Evolutionary conservation across 92 coral and sea anemone genomes (phyloP), one percentile per base, ranked within the genome.

Genomic region (Epizoanthus scotinus): DNA sequence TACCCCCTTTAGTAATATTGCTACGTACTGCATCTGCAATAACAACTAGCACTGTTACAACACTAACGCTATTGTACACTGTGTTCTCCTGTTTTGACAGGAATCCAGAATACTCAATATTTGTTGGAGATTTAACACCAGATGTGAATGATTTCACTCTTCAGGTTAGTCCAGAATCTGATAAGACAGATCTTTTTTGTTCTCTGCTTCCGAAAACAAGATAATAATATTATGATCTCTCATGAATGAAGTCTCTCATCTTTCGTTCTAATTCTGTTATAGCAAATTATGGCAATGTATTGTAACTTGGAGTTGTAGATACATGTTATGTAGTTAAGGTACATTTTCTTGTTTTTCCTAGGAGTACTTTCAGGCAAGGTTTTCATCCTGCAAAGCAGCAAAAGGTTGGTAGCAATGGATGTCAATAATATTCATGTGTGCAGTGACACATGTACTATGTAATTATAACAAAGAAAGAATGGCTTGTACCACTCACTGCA

Each of bases 41-140:
- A n/a, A n/a, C n/a, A n/a, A n/a, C n/a, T n/a, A n/a, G n/a, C n/a
- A 4, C 36, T 4, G 2, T 31, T 1, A 31, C 36, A 31, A 31
- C 36, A 31, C 4, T 31, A 31, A 31, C 36, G 4, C 36, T 31
- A 31, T 8, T 34, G 47, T 68, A 53, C 9, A 20, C 36, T 34
- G 34, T 68, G 31, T 68, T 60, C 8, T 24, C 38, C 40, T 25
- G 40, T 8, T 12, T 52, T 77, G 63, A 10, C 68, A 94, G 98
- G 84, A 92, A 94, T 12, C 99, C 98, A 64, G 99, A 95, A 81
- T 90, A 63, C 72, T 95, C 99, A 28, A 87, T 95, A 82, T 95
- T 95, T 87, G 99, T 95, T 73, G 99, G 99, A 83, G 99, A 95
- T 61, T 83, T 95, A 17, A 90, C 98, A 54, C 92, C 99, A 28